A percentile compares a stretch with the other conserved stretches of the same genome.
Evolutionary conservation across 2,113 vertebrate species (phyloP).

Genomic region (Menidia beryllina): DNA sequence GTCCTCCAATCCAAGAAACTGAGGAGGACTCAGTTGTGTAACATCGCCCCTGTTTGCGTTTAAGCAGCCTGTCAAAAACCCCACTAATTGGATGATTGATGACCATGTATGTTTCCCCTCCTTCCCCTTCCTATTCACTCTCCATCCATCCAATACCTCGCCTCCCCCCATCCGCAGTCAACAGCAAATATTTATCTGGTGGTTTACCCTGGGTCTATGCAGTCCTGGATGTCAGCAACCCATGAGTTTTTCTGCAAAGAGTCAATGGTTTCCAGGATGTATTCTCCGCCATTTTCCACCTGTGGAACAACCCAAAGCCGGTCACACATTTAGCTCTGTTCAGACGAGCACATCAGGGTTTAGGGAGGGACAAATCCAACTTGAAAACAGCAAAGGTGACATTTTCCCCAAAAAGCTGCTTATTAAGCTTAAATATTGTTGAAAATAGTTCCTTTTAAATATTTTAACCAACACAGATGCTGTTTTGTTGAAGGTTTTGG

Average conservation of each 20-base stretch:
- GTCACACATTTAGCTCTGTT: constrained; percentile 59
- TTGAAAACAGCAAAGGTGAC: background rate
- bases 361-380: constrained; percentile 19
- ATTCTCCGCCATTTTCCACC: constrained; percentile 95
- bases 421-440: background rate
- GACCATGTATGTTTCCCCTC: constrained; percentile 56
- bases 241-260: constrained; percentile 98
- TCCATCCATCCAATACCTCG: constrained; percentile 23
- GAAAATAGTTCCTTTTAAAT: background rate
- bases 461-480: background rate
- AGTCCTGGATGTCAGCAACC: constrained; percentile 98
- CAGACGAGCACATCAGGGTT: constrained; percentile 9
- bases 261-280: constrained; percentile 98
- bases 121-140: constrained; percentile 23
- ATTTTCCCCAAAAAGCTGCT: constrained; percentile 23
- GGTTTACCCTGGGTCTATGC: constrained; percentile 93
- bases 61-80: constrained; percentile 69
- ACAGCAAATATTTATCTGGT: constrained; percentile 75
- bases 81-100: constrained; percentile 75
- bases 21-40: constrained; percentile 45
- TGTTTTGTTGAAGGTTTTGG: background rate
- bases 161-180: constrained; percentile 51
- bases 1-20: constrained; percentile 32
- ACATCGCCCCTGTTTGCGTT: constrained; percentile 53
- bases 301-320: constrained; percentile 62